A percentile compares a stretch with the other conserved stretches of the same genome.
These are phyloP conservation scores for human DNA, from an alignment of 2,113 vertebrate species.

Conservation along the genomic window DNA sequence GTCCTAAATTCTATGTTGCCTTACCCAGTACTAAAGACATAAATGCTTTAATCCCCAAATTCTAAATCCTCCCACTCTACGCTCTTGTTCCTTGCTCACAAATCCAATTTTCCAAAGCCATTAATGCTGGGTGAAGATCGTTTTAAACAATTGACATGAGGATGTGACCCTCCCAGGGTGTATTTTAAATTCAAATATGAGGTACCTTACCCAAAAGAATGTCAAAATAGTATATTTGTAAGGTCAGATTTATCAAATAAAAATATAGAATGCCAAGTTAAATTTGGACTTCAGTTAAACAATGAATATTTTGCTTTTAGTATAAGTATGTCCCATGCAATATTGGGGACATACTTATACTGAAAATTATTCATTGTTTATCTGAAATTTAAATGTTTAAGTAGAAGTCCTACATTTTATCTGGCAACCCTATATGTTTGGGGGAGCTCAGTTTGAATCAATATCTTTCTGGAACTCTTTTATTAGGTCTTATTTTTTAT, in stretches of 20 bases:
- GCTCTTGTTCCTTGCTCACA: background rate
- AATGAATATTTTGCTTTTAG: background rate
- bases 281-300: constrained; percentile 30
- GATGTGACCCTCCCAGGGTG: background rate
- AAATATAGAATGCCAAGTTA: background rate
- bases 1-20: background rate
- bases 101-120: background rate
- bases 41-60: background rate
- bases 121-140: background rate
- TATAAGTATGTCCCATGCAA: background rate
- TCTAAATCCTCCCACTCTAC: background rate
- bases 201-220: background rate
- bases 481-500: background rate
- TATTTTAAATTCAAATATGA: constrained; percentile 31
- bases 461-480: background rate
- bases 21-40: background rate
- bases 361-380: background rate
- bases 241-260: constrained; percentile 30
- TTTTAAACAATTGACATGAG: background rate
- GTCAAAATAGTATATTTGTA: background rate
- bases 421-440: background rate
- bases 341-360: background rate
- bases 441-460: background rate
- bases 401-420: background rate
- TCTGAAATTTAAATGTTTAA: constrained; percentile 15